These are phyloP conservation scores for Pseudanteris insignis DNA, from an alignment of 2,888 invertebrate species.

Conservation along the genomic window DNA sequence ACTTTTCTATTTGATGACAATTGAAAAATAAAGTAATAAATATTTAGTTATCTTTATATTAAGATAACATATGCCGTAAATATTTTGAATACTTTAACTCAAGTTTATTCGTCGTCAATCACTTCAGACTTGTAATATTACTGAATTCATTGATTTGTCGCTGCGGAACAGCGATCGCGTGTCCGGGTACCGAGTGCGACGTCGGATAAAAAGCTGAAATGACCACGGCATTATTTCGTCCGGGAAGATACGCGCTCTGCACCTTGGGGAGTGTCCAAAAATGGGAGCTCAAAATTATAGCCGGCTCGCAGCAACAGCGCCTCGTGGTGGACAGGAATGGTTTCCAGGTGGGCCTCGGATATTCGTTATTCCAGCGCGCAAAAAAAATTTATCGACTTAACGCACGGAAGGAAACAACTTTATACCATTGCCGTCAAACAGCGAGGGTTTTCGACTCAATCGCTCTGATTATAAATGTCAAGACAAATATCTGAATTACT, in stretches of 20 bases:
- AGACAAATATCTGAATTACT: too few relatives aligned
- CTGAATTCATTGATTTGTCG: too few relatives aligned
- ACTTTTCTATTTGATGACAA: too few relatives aligned
- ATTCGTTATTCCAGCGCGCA: constrained; percentile 18
- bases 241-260: constrained; percentile 23
- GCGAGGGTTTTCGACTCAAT: neutral
- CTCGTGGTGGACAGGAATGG: constrained; percentile 28
- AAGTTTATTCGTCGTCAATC: too few relatives aligned
- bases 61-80: too few relatives aligned
- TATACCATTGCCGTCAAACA: constrained; percentile 1
- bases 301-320: constrained; percentile 11
- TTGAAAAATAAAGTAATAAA: too few relatives aligned
- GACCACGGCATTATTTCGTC: constrained; percentile 13
- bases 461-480: neutral
- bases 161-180: constrained; percentile 29
- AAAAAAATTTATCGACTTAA: constrained; percentile 28
- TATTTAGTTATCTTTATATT: too few relatives aligned
- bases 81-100: too few relatives aligned
- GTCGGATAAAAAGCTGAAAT: constrained; percentile 1
- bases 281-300: constrained; percentile 33
- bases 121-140: too few relatives aligned
- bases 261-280: constrained; percentile 34
- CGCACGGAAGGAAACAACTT: constrained; percentile 36
- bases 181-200: constrained; percentile 6
- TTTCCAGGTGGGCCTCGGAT: constrained; percentile 33